Evolutionary conservation across 2,888 invertebrate genomes (phyloP).

Genomic region (Diarsia rubi): DNA sequence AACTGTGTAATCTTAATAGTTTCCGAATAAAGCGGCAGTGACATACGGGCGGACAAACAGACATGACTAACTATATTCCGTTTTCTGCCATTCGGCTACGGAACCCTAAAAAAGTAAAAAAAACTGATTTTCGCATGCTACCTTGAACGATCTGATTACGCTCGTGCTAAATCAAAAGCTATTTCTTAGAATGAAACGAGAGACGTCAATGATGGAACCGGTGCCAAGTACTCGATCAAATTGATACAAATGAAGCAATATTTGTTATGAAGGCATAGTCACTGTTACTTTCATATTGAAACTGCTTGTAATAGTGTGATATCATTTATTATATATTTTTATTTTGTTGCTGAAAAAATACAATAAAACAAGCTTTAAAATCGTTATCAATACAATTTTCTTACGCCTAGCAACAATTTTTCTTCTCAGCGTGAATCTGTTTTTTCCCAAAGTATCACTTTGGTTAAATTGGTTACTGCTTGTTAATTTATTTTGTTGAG

Average conservation of each 20-base stretch:
- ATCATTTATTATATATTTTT: background rate
- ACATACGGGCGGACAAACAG: too few species aligned
- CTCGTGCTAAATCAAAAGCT: background rate
- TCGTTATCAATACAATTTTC: background rate
- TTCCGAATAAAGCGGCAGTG: too few species aligned
- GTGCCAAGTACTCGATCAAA: background rate
- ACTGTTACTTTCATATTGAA: background rate
- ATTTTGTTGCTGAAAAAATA: background rate
- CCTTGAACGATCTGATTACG: background rate
- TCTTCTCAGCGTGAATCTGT: background rate
- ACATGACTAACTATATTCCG: too few species aligned
- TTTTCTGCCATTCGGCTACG: too few species aligned
- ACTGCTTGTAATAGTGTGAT: background rate
- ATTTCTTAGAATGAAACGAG: background rate
- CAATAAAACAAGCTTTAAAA: background rate
- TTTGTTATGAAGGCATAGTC: background rate
- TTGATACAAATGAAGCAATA: background rate
- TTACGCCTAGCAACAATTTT: background rate
- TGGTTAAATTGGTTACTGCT: background rate
- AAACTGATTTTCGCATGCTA: too few species aligned
- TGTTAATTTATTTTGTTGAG: background rate
- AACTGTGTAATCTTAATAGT: too few species aligned
- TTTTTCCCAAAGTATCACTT: background rate
- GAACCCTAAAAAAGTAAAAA: too few species aligned
- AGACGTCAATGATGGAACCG: background rate